A percentile compares a stretch with the other conserved stretches of the same genome.
Evolutionary conservation across 1,140 invertebrate species (phyloP).

Genomic region (Drosophila grimshawi): DNA sequence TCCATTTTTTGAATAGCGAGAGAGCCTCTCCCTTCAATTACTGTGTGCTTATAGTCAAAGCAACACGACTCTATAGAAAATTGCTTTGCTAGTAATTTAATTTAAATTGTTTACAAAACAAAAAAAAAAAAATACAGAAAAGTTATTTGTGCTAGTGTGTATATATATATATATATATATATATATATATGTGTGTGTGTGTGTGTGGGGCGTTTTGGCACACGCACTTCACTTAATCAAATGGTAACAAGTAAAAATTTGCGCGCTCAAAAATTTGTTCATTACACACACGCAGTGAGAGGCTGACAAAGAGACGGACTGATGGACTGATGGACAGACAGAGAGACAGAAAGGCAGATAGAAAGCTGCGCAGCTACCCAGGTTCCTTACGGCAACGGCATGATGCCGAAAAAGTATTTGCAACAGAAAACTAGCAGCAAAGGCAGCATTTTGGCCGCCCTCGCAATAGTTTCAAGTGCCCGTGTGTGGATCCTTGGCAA

Average conservation of each 20-base stretch:
- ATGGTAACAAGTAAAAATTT: conserved; percentile 62
- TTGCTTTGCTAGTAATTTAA: conserved; percentile 47
- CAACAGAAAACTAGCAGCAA: conserved; percentile 47
- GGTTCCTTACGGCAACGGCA: conserved; percentile 6
- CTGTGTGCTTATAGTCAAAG: conserved; percentile 1
- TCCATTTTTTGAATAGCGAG: no score
- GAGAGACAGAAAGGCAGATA: conserved; percentile 6
- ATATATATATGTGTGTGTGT: no score
- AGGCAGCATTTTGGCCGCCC: conserved; percentile 37
- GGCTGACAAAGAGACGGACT: not conserved
- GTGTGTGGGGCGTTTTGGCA: not conserved
- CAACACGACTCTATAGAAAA: not conserved
- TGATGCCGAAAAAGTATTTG: conserved; percentile 37
- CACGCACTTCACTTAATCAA: conserved; percentile 60
- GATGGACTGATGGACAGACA: not conserved
- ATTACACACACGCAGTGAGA: conserved; percentile 39
- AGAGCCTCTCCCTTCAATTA: not conserved
- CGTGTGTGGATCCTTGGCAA: conserved; percentile 29
- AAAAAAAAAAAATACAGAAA: not conserved
- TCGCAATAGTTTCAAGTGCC: conserved; percentile 57
- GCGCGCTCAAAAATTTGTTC: conserved; percentile 59
- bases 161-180: no score
- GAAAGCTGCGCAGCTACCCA: conserved; percentile 28
- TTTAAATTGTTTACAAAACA: conserved; percentile 29
- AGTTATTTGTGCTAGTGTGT: not conserved